phyloP scores from a whole-genome alignment of 2,113 vertebrate species.

The Peromyscus maniculatus region DNA sequence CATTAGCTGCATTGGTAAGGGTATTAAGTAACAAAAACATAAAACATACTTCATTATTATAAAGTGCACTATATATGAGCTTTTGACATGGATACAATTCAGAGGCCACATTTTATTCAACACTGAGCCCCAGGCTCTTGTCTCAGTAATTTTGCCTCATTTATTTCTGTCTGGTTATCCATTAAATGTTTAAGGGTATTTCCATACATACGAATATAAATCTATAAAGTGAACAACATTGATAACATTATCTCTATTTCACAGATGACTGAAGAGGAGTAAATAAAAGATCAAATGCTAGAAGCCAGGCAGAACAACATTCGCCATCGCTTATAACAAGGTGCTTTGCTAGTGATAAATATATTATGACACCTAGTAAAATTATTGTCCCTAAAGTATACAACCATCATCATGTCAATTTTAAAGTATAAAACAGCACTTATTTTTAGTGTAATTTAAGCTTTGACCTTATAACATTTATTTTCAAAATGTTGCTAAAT shows the following conservation, averaged over 20 bases:
- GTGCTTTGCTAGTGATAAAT: background rate
- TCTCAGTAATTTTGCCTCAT: background rate
- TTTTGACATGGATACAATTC: background rate
- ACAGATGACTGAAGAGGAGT: background rate
- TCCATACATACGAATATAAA: background rate
- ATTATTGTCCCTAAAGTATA: slow-evolving; percentile 9
- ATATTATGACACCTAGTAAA: background rate
- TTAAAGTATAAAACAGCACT: slow-evolving; percentile 13
- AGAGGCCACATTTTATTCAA: background rate
- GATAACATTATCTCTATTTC: background rate
- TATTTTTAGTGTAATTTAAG: slow-evolving; percentile 35
- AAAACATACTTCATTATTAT: background rate
- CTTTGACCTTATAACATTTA: background rate
- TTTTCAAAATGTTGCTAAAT: background rate
- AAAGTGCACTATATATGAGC: background rate
- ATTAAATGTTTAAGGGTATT: background rate
- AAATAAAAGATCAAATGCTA: background rate
- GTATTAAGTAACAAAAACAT: background rate
- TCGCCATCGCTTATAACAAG: background rate
- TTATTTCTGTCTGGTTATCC: background rate
- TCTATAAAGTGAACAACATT: background rate
- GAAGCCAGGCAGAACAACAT: background rate
- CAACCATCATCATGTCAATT: background rate
- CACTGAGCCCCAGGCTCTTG: background rate
- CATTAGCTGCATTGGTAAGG: background rate